Conservation (phyloP, 2,797 vertebrate genomes). For the Sebastolobus alascanus region DNA sequence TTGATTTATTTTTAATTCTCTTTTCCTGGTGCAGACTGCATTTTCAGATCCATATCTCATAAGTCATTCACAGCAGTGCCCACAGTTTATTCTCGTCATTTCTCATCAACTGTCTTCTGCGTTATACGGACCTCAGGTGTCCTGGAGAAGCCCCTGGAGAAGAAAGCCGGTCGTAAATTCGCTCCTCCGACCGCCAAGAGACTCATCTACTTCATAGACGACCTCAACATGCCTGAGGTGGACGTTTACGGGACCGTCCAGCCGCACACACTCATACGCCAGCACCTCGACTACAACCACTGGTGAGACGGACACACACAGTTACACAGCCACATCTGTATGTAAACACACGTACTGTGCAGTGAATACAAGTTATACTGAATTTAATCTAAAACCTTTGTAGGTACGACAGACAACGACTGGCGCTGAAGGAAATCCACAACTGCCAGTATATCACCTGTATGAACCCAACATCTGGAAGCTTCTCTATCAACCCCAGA, state of each 20-base stretch:
- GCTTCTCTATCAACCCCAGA: constrained; percentile 93
- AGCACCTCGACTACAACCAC: constrained; percentile 87
- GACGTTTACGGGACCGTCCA: constrained; percentile 87
- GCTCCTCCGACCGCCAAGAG: constrained; percentile 85
- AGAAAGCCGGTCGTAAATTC: constrained; percentile 88
- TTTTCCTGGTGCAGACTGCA: background rate
- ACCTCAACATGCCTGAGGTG: constrained; percentile 89
- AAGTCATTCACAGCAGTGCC: background rate
- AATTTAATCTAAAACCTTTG: constrained; percentile 23
- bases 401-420: constrained; percentile 97
- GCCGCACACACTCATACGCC: constrained; percentile 87
- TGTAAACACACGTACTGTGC: background rate
- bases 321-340: background rate
- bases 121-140: constrained; percentile 72
- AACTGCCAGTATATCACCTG: constrained; percentile 94
- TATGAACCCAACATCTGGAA: constrained; percentile 95
- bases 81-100: background rate
- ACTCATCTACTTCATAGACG: constrained; percentile 89
- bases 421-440: constrained; percentile 93
- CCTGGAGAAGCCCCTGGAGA: constrained; percentile 88
- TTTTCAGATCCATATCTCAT: constrained; percentile 1
- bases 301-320: constrained; percentile 72
- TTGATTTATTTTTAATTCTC: background rate
- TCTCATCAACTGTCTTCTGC: background rate
- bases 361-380: background rate